These are phyloP conservation scores for Botrylloides violaceus DNA, from an alignment of 23 tunicate genomes.

Conservation along the genomic window DNA sequence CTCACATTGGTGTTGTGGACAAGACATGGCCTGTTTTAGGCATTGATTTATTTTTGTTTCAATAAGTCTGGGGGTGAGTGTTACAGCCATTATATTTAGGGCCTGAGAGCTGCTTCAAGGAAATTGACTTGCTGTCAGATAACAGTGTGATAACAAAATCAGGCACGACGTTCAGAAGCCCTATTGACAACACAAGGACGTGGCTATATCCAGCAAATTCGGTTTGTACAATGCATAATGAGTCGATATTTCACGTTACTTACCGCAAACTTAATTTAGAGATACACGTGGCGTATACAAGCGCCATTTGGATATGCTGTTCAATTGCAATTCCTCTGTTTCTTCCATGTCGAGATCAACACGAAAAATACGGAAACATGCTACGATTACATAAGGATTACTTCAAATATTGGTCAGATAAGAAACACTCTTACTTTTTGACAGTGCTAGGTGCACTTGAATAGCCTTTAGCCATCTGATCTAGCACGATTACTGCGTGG, in stretches of 20 bases:
- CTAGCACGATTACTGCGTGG: no score
- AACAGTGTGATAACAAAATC: not conserved
- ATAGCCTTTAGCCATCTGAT: no score
- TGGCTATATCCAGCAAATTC: conserved; percentile 15
- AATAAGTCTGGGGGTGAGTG: no score
- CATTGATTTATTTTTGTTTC: no score
- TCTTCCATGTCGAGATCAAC: conserved; percentile 10
- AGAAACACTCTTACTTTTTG: no score
- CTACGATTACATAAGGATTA: conserved; percentile 3
- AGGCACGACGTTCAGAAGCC: conserved; percentile 1
- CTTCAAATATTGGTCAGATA: not conserved
- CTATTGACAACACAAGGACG: not conserved
- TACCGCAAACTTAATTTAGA: not conserved
- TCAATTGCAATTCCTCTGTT: not conserved
- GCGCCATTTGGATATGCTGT: not conserved
- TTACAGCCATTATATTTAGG: conserved; percentile 4
- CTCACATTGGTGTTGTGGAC: no score
- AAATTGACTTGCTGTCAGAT: not conserved
- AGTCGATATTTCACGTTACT: not conserved
- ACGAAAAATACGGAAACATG: not conserved
- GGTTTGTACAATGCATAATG: not conserved
- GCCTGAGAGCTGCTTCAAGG: not conserved
- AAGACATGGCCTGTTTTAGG: no score
- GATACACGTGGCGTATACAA: not conserved
- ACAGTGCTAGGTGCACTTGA: no score